These are phyloP conservation scores for Aelia acuminata DNA, from an alignment of 2,888 invertebrate species.

Conservation along the genomic window DNA sequence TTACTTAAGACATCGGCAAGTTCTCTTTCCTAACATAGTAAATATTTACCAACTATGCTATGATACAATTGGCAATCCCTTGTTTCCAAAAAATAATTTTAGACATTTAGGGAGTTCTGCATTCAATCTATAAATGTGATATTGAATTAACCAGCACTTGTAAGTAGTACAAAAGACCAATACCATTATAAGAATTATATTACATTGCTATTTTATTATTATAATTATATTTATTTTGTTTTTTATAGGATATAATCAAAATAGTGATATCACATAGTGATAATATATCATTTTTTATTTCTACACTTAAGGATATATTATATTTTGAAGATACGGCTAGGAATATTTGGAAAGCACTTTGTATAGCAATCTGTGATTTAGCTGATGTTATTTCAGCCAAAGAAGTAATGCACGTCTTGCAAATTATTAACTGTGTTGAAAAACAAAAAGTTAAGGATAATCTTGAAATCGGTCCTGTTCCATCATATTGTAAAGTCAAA, in stretches of 20 bases:
- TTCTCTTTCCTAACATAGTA: no score
- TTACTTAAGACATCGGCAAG: no score
- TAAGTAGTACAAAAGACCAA: no score
- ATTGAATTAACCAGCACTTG: no score
- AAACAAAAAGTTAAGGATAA: conserved; percentile 59
- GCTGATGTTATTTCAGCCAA: conserved; percentile 1
- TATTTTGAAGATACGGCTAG: conserved; percentile 61
- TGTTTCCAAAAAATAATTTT: no score
- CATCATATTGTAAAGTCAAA: conserved; percentile 57
- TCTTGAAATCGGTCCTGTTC: conserved; percentile 52
- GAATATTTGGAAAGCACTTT: conserved; percentile 64
- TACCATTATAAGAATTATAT: no score
- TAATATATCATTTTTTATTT: conserved; percentile 52
- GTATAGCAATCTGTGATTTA: conserved; percentile 51
- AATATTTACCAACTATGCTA: no score
- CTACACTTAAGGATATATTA: conserved; percentile 58
- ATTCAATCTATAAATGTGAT: no score
- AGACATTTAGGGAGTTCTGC: no score
- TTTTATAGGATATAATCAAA: conserved; percentile 60
- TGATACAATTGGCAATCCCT: no score
- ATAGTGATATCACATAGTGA: conserved; percentile 49
- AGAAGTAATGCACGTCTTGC: conserved; percentile 56
- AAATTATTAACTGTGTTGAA: conserved; percentile 57
- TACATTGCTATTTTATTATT: no score
- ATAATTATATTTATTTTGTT: conserved; percentile 18